phyloP scores from a whole-genome alignment of 2,797 vertebrate species.

The Ctenopoma multispine region DNA sequence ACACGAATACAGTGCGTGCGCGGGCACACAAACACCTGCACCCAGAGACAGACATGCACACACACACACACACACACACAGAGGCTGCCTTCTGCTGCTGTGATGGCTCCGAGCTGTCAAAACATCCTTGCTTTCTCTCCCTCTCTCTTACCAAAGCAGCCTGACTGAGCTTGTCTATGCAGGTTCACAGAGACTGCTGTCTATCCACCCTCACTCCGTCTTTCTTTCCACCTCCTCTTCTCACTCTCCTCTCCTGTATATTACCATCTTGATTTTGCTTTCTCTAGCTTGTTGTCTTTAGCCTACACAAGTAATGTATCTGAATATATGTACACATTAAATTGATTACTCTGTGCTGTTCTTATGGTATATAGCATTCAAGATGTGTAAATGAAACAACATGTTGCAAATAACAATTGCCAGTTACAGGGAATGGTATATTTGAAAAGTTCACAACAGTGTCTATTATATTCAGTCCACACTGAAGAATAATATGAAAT shows the following conservation, averaged over 20 bases:
- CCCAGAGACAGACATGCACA: conserved; percentile 35
- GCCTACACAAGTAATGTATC: conserved; percentile 13
- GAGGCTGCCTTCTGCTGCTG: conserved; percentile 77
- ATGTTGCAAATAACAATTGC: no score
- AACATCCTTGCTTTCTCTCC: conserved; percentile 73
- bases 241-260: conserved; percentile 30
- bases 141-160: conserved; percentile 64
- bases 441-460: no score
- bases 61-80: conserved; percentile 44
- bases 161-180: conserved; percentile 74
- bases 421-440: no score
- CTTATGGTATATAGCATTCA: background rate
- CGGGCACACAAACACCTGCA: conserved; percentile 59
- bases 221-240: conserved; percentile 15
- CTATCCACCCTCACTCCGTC: conserved; percentile 58
- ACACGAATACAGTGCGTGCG: conserved; percentile 51
- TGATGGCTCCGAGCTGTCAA: conserved; percentile 84
- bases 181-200: conserved; percentile 72
- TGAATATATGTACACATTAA: background rate
- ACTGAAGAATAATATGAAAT: background rate
- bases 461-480: background rate
- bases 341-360: background rate
- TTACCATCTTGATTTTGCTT: conserved; percentile 44
- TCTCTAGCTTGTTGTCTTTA: conserved; percentile 24
- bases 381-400: background rate